A percentile compares a stretch with the other conserved stretches of the same genome.
Conservation (phyloP, 2,888 invertebrate species). For the Dugesia japonica region DNA sequence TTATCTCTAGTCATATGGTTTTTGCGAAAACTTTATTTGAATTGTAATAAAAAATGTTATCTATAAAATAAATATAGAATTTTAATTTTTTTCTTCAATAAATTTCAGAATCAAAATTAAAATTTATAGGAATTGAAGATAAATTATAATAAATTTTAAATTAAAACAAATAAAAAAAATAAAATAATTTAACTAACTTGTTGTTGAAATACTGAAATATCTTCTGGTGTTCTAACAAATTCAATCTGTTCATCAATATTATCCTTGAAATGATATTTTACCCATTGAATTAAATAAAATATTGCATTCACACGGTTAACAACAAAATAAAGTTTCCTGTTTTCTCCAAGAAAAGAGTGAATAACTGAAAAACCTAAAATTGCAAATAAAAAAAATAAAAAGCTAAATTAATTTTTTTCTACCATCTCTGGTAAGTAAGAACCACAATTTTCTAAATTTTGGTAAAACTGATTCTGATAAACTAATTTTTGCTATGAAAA, state of each 20-base stretch:
- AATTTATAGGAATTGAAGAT: no score
- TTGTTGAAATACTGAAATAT: not conserved
- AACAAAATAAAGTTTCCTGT: not conserved
- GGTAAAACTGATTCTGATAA: not conserved
- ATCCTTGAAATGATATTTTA: not conserved
- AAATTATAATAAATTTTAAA: no score
- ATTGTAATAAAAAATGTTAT: no score
- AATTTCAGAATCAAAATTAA: no score
- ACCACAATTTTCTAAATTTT: constrained; percentile 8
- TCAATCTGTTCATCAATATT: not conserved
- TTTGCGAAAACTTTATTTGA: no score
- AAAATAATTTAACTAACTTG: no score
- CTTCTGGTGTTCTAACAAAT: not conserved
- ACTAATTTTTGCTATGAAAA: not conserved
- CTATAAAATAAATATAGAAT: no score
- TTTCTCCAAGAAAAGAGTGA: not conserved
- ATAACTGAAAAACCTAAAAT: not conserved
- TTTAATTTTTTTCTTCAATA: no score
- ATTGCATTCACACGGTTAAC: not conserved
- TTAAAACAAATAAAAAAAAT: no score
- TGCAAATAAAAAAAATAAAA: not conserved
- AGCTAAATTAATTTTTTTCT: not conserved
- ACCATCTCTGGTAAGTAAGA: not conserved
- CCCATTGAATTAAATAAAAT: constrained; percentile 1
- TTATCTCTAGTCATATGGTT: no score